These are phyloP conservation scores for Folsomia candida DNA, from an alignment of 2,888 invertebrate species.

Conservation along the genomic window DNA sequence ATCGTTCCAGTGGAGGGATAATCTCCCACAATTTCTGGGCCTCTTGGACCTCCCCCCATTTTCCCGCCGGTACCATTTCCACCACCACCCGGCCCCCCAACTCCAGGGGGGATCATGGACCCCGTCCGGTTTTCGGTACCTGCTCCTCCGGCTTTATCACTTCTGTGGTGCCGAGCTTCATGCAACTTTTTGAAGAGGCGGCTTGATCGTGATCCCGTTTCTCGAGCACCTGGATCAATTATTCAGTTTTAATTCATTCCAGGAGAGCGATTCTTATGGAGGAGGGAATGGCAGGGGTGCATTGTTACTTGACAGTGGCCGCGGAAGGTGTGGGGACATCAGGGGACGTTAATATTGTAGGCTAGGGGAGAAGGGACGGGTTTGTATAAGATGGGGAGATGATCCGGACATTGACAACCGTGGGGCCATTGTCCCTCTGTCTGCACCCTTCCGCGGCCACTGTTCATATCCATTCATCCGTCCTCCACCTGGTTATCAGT, in stretches of 20 bases:
- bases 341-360: too few relatives aligned
- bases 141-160: slow-evolving; percentile 35
- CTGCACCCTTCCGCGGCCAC: too few relatives aligned
- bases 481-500: too few relatives aligned
- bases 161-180: slow-evolving; percentile 49
- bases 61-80: slow-evolving; percentile 22
- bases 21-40: slow-evolving; percentile 1
- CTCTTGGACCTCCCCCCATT: slow-evolving; percentile 8
- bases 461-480: too few relatives aligned
- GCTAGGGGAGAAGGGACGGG: too few relatives aligned
- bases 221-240: slow-evolving; percentile 35
- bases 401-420: too few relatives aligned
- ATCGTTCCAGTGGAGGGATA: slow-evolving; percentile 2
- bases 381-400: too few relatives aligned
- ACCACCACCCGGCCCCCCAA: slow-evolving; percentile 20
- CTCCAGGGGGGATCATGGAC: too few relatives aligned
- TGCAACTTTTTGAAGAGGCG: slow-evolving; percentile 51
- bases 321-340: too few relatives aligned
- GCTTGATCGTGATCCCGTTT: slow-evolving; percentile 48
- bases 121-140: slow-evolving; percentile 29
- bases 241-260: not conserved
- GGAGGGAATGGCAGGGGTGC: not conserved
- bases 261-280: not conserved
- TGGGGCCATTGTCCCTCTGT: too few relatives aligned
- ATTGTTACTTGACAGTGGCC: too few relatives aligned